A percentile compares a stretch with the other conserved stretches of the same genome.
phyloP scores from a whole-genome alignment of 2,113 vertebrate species.

The Puffinus mauretanicus region DNA sequence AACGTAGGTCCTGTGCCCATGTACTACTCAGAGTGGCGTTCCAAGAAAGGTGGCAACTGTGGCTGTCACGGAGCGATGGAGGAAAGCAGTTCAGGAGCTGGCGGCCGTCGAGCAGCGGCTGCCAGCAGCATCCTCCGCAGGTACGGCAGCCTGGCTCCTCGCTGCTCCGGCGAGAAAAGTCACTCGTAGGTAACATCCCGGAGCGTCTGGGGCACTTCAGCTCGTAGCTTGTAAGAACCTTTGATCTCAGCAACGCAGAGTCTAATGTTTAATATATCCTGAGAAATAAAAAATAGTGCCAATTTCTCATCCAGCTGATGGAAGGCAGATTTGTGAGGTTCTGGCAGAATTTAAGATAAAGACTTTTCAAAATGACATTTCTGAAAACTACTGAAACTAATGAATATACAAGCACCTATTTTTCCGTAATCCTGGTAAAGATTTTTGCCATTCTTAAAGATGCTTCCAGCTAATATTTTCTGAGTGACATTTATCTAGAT shows the following conservation, averaged over 20 bases:
- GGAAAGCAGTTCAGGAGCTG: neutral
- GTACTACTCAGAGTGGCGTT: neutral
- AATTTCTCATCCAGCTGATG: neutral
- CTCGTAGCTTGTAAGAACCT: neutral
- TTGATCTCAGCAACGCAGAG: neutral
- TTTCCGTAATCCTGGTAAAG: neutral
- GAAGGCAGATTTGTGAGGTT: neutral
- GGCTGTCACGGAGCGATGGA: rapidly evolving
- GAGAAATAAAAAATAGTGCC: neutral
- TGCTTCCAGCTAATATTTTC: neutral
- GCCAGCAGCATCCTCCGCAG: neutral
- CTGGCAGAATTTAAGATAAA: neutral
- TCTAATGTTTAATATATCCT: neutral
- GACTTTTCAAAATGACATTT: neutral
- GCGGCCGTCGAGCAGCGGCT: rapidly evolving
- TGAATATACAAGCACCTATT: neutral
- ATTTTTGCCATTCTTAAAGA: neutral
- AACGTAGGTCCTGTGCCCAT: rapidly evolving
- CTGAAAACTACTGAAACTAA: neutral
- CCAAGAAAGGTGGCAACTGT: neutral
- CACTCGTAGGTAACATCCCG: neutral
- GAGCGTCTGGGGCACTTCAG: neutral
- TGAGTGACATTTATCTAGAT: neutral
- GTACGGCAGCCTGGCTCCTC: neutral
- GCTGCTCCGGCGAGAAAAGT: neutral